A percentile compares a stretch with the other conserved stretches of the same genome.
phyloP scores from a whole-genome alignment of 1,140 invertebrate species.

The Andricus grossulariae region DNA sequence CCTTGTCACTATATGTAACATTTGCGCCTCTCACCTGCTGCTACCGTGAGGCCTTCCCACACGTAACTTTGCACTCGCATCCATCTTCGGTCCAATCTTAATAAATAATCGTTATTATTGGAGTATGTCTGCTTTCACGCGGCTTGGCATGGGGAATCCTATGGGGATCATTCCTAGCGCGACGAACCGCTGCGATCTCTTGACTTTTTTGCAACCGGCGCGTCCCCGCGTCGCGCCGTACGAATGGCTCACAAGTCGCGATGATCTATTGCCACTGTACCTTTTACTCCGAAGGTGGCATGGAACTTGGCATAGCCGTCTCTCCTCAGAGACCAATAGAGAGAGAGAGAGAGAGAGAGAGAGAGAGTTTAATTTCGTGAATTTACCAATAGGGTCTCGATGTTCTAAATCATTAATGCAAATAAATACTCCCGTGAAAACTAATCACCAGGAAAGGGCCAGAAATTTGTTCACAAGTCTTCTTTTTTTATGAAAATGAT shows the following conservation, averaged over 20 bases:
- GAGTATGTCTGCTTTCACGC: constrained; percentile 42
- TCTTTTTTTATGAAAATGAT: too few relatives aligned
- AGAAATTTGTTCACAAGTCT: too few relatives aligned
- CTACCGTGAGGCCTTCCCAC: constrained; percentile 41
- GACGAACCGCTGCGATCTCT: constrained; percentile 6
- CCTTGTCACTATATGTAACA: constrained; percentile 3
- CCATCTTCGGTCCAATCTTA: constrained; percentile 10
- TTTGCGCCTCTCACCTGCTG: constrained; percentile 25
- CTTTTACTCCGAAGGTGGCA: constrained; percentile 30
- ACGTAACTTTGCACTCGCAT: constrained; percentile 35
- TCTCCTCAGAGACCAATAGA: too few relatives aligned
- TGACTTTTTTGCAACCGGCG: constrained; percentile 1
- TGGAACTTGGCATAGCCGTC: too few relatives aligned
- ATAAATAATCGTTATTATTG: constrained; percentile 40
- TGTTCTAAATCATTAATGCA: too few relatives aligned
- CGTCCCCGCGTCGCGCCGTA: not conserved
- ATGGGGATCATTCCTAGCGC: constrained; percentile 13
- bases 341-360: too few relatives aligned
- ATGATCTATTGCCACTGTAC: constrained; percentile 36
- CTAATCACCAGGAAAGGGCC: too few relatives aligned
- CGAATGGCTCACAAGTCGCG: constrained; percentile 34
- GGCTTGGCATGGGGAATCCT: constrained; percentile 46
- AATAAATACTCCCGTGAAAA: too few relatives aligned
- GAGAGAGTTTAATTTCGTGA: too few relatives aligned
- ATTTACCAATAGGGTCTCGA: too few relatives aligned